These are phyloP conservation scores for Cricetomys ansorgei DNA, from an alignment of 2,113 vertebrate genomes.

Conservation along the genomic window DNA sequence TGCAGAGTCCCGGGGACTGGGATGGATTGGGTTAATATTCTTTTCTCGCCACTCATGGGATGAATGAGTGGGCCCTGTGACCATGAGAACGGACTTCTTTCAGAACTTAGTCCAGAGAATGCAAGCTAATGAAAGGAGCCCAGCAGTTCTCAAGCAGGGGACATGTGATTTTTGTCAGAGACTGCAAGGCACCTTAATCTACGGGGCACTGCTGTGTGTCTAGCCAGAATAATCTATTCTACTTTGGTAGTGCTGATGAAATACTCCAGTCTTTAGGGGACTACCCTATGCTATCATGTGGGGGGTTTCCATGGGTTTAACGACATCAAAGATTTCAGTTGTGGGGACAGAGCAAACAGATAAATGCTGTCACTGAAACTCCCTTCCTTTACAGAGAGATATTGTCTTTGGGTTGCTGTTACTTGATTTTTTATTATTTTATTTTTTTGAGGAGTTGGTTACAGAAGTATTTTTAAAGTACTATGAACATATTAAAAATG, in stretches of 20 bases:
- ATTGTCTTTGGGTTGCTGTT: neutral
- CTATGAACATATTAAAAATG: neutral
- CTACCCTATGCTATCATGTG: rapidly evolving
- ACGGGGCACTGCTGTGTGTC: neutral
- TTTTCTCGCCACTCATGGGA: too few species aligned
- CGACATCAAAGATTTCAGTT: neutral
- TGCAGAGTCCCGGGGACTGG: neutral
- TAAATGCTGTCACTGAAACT: neutral
- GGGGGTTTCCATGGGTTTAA: neutral
- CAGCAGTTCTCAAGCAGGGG: neutral
- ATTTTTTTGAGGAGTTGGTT: neutral
- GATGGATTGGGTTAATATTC: neutral
- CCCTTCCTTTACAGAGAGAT: neutral
- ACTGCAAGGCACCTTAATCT: rapidly evolving
- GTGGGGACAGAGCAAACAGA: neutral
- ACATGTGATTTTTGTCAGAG: neutral
- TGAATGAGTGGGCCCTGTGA: neutral
- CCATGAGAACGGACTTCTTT: neutral
- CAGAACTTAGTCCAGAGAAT: neutral
- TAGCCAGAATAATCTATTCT: neutral
- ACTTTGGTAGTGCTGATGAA: neutral
- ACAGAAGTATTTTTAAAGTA: neutral
- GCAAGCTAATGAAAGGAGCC: neutral
- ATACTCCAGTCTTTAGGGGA: neutral
- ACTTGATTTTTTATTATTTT: neutral